Conservation (phyloP, 2,888 invertebrate species). For the Tenthredo mesomela region DNA sequence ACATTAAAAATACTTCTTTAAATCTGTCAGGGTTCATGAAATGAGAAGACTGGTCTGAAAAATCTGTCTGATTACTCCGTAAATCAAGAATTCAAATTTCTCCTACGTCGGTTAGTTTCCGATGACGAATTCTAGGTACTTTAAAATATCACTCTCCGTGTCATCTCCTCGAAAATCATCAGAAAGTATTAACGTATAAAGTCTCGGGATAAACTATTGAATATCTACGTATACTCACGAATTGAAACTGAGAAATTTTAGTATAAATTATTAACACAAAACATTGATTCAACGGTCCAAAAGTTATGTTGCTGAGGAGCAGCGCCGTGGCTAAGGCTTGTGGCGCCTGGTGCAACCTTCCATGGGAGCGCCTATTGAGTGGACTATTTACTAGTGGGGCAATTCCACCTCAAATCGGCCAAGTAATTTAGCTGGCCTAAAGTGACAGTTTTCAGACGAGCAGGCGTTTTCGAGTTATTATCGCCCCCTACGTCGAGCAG, state of each 20-base stretch:
- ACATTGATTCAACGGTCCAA: too few species aligned
- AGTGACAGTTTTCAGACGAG: too few species aligned
- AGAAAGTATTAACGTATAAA: neutral
- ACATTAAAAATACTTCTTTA: constrained; percentile 46
- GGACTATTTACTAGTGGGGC: too few species aligned
- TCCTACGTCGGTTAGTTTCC: neutral
- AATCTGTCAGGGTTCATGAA: neutral
- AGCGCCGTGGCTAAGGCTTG: too few species aligned
- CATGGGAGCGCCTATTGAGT: too few species aligned
- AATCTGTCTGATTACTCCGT: neutral
- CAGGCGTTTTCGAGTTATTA: too few species aligned
- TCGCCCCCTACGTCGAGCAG: too few species aligned
- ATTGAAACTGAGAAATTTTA: neutral
- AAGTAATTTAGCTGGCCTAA: too few species aligned
- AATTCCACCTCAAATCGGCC: too few species aligned
- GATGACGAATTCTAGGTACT: neutral
- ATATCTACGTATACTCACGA: neutral
- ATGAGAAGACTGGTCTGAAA: neutral
- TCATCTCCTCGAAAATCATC: neutral
- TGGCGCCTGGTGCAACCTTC: too few species aligned
- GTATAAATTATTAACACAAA: too few species aligned
- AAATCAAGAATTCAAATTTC: neutral
- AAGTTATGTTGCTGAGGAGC: too few species aligned
- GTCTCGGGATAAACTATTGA: neutral
- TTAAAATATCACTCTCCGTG: neutral